phyloP scores from a whole-genome alignment of 2,888 invertebrate species.

The Flabesymbios commensalis region DNA sequence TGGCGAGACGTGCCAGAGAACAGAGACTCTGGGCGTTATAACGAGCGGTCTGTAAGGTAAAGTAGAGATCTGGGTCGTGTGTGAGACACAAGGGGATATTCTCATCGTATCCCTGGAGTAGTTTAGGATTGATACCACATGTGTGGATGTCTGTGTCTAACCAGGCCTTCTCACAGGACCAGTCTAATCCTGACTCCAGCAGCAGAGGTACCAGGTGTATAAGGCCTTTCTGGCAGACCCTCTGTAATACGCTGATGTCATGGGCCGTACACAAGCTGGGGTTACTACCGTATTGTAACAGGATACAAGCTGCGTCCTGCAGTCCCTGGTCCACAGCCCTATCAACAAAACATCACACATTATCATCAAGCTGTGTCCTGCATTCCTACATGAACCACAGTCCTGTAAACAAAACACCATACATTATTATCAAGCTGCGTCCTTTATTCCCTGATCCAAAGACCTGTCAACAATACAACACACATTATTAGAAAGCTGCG shows the following conservation, averaged over 20 bases:
- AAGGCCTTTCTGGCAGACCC: constrained; percentile 22
- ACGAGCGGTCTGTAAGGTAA: background rate
- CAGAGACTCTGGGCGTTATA: background rate
- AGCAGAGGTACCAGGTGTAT: constrained; percentile 20
- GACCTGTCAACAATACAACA: no score
- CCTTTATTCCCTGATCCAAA: no score
- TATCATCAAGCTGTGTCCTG: no score
- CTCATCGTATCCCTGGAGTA: background rate
- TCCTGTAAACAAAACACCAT: no score
- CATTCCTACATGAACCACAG: no score
- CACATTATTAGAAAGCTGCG: no score
- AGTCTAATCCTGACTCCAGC: constrained; percentile 34
- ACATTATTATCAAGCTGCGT: no score
- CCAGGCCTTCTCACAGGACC: constrained; percentile 36
- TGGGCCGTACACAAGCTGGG: constrained; percentile 37
- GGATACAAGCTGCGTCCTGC: constrained; percentile 21
- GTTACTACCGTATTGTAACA: constrained; percentile 35
- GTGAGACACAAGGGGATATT: background rate
- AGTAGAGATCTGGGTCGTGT: background rate
- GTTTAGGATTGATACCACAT: background rate
- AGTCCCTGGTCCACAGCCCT: constrained; percentile 31
- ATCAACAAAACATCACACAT: no score
- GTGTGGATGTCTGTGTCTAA: constrained; percentile 4
- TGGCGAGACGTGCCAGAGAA: constrained; percentile 4
- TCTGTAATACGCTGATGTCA: constrained; percentile 34